Base-by-base conservation (phyloP, 2,113 vertebrate genomes). In the Festucalex cinctus region DNA sequence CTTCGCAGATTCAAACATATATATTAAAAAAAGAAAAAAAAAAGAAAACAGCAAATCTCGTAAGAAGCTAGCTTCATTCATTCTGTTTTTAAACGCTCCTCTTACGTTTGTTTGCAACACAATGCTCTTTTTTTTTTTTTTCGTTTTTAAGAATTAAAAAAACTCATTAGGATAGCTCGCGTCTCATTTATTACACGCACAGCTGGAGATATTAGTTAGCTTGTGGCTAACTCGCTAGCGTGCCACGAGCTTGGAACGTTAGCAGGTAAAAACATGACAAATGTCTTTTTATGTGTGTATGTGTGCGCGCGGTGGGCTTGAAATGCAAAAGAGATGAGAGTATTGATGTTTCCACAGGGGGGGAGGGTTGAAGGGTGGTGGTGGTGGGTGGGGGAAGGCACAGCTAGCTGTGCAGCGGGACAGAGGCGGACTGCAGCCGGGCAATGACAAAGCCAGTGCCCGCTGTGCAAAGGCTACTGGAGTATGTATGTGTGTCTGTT, bases 341-440 rank as follows among this genome's bases (percentile, higher is more conserved):
- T 83, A 35, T 64, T 59, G 71, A 24, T 74, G 83, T 74, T 80
- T 76, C 59, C 69, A 35, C 0, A 22, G 17, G 74, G 64, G 69
- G 54, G 66, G 66, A 69, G 65, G 76, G 83, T 63, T 85, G 85
- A 73, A 76, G 76, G 5, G 65, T 0, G 76, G 63, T 41, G 60
- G n/a, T 24, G 60, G 22, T 9, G 58, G 32, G n/a, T 17, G 56
- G 12, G 14, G 19, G 1, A 5, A 62, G 60, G 37, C 39, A 26
- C 60, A 71, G 85, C 78, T 88, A 86, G 75, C 84, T 67, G 77
- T 68, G 78, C 60, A 83, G 86, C 84, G 84, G 86, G 87, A 90
- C 85, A 78, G 78, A 51, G 71, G 71, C 70, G 72, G 57, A 22
- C 75, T 63, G 37, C 76, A 73, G 73, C 78, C 71, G 67, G 70